Evolutionary conservation across 2,888 invertebrate genomes (phyloP).

Genomic region (Phoenoteleia sp.): DNA sequence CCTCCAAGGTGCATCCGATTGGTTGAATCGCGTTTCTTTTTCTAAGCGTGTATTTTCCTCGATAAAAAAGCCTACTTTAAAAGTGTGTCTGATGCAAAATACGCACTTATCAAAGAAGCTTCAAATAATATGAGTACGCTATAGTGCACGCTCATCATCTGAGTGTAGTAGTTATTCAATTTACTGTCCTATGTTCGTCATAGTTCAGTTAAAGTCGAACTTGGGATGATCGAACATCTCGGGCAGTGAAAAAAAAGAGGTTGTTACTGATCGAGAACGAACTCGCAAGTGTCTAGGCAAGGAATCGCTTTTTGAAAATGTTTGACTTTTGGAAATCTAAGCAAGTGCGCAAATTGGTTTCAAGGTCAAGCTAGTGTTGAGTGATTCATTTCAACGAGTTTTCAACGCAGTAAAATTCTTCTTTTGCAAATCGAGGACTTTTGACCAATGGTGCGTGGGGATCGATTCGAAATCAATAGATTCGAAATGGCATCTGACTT

Average conservation of each 20-base stretch:
- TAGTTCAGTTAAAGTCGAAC: slow-evolving; percentile 85
- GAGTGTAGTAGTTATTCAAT: slow-evolving; percentile 84
- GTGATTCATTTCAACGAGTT: background rate
- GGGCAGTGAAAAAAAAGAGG: slow-evolving; percentile 30
- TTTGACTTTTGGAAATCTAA: background rate
- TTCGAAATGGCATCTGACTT: slow-evolving; percentile 84
- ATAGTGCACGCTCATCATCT: slow-evolving; percentile 75
- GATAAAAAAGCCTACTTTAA: slow-evolving; percentile 54
- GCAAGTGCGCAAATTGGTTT: slow-evolving; percentile 7
- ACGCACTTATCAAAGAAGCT: slow-evolving; percentile 71
- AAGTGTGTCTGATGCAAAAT: slow-evolving; percentile 62
- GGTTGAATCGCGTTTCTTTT: background rate
- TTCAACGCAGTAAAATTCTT: slow-evolving; percentile 7
- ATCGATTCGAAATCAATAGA: slow-evolving; percentile 69
- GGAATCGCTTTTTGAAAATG: slow-evolving; percentile 28
- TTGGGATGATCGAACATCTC: slow-evolving; percentile 82
- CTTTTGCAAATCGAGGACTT: background rate
- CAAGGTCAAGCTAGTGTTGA: slow-evolving; percentile 36
- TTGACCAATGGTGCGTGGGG: slow-evolving; percentile 70
- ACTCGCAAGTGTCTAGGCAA: no score
- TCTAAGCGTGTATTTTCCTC: slow-evolving; percentile 2
- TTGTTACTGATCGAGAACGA: background rate
- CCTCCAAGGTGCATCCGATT: no score
- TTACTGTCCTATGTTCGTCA: slow-evolving; percentile 84
- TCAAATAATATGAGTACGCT: slow-evolving; percentile 63